Conservation (phyloP, 2,113 vertebrate species). For the Cyphomyrus discorhynchus region DNA sequence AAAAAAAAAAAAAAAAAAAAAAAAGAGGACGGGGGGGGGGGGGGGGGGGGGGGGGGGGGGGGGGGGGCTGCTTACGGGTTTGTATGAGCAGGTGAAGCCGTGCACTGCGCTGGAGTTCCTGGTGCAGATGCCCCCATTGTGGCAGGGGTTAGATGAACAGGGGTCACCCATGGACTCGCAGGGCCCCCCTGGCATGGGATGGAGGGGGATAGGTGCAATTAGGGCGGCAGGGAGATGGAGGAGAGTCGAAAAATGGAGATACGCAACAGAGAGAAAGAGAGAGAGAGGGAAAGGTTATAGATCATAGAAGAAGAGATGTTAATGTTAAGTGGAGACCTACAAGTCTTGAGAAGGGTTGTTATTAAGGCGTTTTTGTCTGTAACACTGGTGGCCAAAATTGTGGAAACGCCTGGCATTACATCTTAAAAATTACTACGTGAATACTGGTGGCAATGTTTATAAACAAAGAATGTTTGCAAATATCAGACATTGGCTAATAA, state of each 20-base stretch:
- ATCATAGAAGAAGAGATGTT: neutral
- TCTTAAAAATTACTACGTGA: neutral
- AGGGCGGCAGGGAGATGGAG: neutral
- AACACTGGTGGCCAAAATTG: neutral
- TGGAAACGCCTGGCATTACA: neutral
- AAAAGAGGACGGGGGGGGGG: too few species aligned
- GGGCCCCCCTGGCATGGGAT: neutral
- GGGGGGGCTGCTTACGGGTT: slow-evolving; percentile 60
- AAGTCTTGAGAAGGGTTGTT: neutral
- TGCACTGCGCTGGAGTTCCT: slow-evolving; percentile 75
- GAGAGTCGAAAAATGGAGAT: neutral
- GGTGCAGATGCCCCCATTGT: slow-evolving; percentile 72
- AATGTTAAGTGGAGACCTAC: neutral
- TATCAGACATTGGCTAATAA: neutral
- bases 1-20: too few species aligned
- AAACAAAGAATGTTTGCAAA: neutral
- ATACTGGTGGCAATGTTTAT: neutral
- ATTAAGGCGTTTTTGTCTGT: neutral
- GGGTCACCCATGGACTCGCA: neutral
- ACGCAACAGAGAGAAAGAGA: neutral
- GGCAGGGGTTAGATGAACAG: slow-evolving; percentile 59
- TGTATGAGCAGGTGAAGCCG: slow-evolving; percentile 79
- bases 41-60: neutral
- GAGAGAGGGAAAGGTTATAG: neutral
- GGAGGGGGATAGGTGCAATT: neutral